These are phyloP conservation scores for Elysia chlorotica DNA, from an alignment of 1,140 invertebrate species.

Conservation along the genomic window DNA sequence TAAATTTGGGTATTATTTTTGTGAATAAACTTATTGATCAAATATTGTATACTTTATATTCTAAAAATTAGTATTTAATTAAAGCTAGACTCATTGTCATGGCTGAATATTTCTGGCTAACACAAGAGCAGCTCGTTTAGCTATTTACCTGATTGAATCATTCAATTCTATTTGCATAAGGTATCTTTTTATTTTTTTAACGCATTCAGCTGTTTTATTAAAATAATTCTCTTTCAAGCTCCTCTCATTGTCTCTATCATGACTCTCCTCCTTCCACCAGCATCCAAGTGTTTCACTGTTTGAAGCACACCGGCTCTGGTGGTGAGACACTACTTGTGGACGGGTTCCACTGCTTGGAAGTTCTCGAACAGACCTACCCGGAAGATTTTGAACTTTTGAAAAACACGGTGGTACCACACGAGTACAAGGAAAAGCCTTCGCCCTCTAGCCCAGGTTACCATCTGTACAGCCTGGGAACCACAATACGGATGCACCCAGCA, in stretches of 20 bases:
- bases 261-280: slow-evolving; percentile 59
- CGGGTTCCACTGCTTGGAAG: slow-evolving; percentile 71
- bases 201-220: no score
- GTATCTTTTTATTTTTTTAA: no score
- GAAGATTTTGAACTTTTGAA: slow-evolving; percentile 68
- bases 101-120: no score
- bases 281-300: slow-evolving; percentile 73
- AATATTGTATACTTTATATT: no score
- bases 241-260: no score
- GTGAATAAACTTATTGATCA: no score
- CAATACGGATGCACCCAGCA: slow-evolving; percentile 33
- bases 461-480: slow-evolving; percentile 35
- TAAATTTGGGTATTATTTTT: no score
- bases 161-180: no score
- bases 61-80: no score
- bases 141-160: no score
- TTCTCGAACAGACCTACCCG: slow-evolving; percentile 64
- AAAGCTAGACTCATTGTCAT: no score
- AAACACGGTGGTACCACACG: slow-evolving; percentile 66
- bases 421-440: slow-evolving; percentile 64
- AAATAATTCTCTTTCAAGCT: neutral
- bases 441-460: slow-evolving; percentile 18
- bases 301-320: slow-evolving; percentile 68
- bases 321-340: slow-evolving; percentile 75
- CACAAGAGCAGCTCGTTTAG: no score